Conservation (phyloP, 2,113 vertebrate species). For the Noctilio leporinus region DNA sequence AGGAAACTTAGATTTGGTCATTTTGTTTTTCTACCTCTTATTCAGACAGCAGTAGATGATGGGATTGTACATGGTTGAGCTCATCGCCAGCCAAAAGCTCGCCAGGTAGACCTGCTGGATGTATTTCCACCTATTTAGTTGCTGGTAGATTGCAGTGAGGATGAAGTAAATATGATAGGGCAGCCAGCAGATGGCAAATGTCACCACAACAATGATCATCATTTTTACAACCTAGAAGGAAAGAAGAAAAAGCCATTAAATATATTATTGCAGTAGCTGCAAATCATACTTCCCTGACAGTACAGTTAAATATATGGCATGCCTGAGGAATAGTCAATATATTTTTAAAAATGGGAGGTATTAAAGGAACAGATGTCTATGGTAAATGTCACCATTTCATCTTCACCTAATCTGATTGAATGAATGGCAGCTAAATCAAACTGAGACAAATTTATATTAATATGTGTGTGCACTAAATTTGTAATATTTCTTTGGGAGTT, state of each 20-base stretch:
- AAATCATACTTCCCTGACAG: background rate
- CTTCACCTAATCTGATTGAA: background rate
- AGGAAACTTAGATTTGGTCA: background rate
- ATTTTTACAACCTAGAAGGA: conserved; percentile 94
- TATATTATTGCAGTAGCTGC: background rate
- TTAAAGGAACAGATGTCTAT: background rate
- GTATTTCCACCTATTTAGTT: conserved; percentile 88
- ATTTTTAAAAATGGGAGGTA: background rate
- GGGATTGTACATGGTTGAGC: conserved; percentile 98
- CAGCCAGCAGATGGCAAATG: conserved; percentile 96
- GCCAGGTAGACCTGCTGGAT: conserved; percentile 97
- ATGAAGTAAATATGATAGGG: conserved; percentile 97
- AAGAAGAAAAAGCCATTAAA: conserved; percentile 11
- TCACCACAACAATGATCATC: conserved; percentile 98
- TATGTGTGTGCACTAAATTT: background rate
- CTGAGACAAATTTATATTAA: background rate
- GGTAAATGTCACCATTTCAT: background rate
- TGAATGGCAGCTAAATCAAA: background rate
- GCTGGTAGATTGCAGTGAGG: conserved; percentile 86
- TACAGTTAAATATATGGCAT: background rate
- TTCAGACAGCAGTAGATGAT: conserved; percentile 99
- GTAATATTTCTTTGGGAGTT: background rate
- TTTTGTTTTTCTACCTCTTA: conserved; percentile 85
- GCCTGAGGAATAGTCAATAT: background rate
- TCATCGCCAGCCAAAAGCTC: conserved; percentile 97